A percentile compares a stretch with the other conserved stretches of the same genome.
These are phyloP conservation scores for Diarsia mendica DNA, from an alignment of 2,888 invertebrate species.

Conservation along the genomic window DNA sequence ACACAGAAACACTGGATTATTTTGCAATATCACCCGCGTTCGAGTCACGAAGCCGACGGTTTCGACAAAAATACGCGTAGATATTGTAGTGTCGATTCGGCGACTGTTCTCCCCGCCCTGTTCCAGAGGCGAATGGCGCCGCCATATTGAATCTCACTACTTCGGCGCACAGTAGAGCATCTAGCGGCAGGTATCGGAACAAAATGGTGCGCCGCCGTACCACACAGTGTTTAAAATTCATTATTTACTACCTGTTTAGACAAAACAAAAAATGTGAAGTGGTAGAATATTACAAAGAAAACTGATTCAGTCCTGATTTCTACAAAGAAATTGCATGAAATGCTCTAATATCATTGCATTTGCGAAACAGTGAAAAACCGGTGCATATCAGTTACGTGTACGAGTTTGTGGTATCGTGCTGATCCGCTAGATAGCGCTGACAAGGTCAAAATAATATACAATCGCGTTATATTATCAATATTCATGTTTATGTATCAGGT, in stretches of 20 bases:
- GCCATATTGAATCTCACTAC: conserved; percentile 88
- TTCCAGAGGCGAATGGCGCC: conserved; percentile 88
- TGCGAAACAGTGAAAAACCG: neutral
- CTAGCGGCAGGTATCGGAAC: conserved; percentile 80
- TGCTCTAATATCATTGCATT: neutral
- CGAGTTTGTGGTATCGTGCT: conserved; percentile 55
- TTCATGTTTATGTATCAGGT: conserved; percentile 63
- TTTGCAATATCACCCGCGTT: conserved; percentile 88
- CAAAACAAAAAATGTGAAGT: neutral
- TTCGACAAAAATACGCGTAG: conserved; percentile 89
- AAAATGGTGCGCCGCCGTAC: conserved; percentile 61
- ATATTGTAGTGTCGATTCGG: conserved; percentile 87
- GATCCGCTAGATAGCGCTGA: conserved; percentile 74
- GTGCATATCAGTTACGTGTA: conserved; percentile 29
- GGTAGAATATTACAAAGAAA: neutral
- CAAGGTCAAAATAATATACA: conserved; percentile 64
- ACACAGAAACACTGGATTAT: conserved; percentile 87
- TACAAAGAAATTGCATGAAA: neutral
- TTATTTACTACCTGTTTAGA: conserved; percentile 18
- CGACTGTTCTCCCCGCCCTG: conserved; percentile 90
- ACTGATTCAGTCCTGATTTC: conserved; percentile 3
- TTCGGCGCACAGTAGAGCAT: conserved; percentile 79
- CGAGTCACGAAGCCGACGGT: conserved; percentile 86
- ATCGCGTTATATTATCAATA: conserved; percentile 63
- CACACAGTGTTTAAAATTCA: conserved; percentile 32